Conservation (phyloP, 2,888 invertebrate genomes). For the Scotopteryx bipunctaria region DNA sequence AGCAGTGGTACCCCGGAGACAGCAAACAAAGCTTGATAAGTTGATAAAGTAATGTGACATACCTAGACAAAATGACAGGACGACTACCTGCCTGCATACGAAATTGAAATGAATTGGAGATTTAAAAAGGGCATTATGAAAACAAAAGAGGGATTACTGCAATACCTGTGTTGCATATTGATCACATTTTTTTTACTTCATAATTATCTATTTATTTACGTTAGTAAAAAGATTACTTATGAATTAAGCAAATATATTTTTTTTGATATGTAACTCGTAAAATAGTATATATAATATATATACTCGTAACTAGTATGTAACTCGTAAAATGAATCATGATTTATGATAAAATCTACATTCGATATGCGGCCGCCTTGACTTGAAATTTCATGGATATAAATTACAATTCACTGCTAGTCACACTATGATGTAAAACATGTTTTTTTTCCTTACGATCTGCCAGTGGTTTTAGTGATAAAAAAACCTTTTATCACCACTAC, state of each 20-base stretch:
- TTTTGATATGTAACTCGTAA: too few species aligned
- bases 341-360: constrained; percentile 43
- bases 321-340: too few species aligned
- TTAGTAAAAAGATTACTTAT: too few species aligned
- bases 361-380: constrained; percentile 29
- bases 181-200: too few species aligned
- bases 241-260: too few species aligned
- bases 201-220: too few species aligned
- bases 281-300: too few species aligned
- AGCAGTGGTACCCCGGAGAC: constrained; percentile 53
- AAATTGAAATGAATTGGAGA: constrained; percentile 3
- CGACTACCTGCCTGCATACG: constrained; percentile 23
- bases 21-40: constrained; percentile 50
- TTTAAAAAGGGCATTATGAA: constrained; percentile 6
- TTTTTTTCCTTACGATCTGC: background rate
- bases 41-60: constrained; percentile 48
- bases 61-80: constrained; percentile 31
- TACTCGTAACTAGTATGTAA: too few species aligned
- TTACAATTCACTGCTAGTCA: constrained; percentile 23
- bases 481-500: constrained; percentile 12
- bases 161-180: background rate
- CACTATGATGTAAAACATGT: constrained; percentile 16
- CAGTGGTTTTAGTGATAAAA: background rate
- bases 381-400: constrained; percentile 32
- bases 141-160: constrained; percentile 22